Base-by-base conservation (phyloP, 2,113 vertebrate species). In the Fulmarus glacialis region DNA sequence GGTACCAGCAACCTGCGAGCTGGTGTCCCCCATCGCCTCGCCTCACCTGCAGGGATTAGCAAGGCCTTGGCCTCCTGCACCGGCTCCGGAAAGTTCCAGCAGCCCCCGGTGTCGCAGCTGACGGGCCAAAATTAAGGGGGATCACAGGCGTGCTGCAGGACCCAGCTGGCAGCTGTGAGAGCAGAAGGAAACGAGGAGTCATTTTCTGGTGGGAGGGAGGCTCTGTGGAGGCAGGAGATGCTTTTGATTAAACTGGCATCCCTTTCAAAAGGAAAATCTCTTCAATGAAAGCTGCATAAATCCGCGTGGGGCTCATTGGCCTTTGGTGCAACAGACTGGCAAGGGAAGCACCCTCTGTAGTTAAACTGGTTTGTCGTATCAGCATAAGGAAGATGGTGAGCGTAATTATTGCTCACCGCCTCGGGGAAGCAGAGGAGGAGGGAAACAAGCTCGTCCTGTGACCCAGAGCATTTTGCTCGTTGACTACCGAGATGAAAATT, bases 261-360 rank as follows among this genome's bases (percentile, higher is more conserved):
- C 18, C 36, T 70, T 81, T 87, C 64, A 95, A 82, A 87, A 30
- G 32, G 18, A 59, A 93, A 82, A 92, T 38, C 58, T 75, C 53
- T 82, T 62, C 68, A 89, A 19, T 64, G 48, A 53, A 87, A 87
- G 23, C 78, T 82, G 11, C 26, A 29, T 63, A 82, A 94, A 75
- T 17, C 26, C 1, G 0, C 2, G 1, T 32, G 48, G 60, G 40
- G 40, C 43, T 87, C 52, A 15, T 11, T 72, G 45, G 48, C 82
- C 66, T 91, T 91, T 68, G 48, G 36, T 85, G 68, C 47, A 88
- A 70, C 2, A 60, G 34, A 26, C 53, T 77, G 74, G 40, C 13
- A 72, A 77, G 53, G 79, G 48, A 87, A 91, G 66, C 42, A 75
- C 38, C 55, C 71, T 90, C 87, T 95, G 91, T 30, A 90, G 82